Conservation (phyloP, 2,113 vertebrate species). For the Trogon melanurus region DNA sequence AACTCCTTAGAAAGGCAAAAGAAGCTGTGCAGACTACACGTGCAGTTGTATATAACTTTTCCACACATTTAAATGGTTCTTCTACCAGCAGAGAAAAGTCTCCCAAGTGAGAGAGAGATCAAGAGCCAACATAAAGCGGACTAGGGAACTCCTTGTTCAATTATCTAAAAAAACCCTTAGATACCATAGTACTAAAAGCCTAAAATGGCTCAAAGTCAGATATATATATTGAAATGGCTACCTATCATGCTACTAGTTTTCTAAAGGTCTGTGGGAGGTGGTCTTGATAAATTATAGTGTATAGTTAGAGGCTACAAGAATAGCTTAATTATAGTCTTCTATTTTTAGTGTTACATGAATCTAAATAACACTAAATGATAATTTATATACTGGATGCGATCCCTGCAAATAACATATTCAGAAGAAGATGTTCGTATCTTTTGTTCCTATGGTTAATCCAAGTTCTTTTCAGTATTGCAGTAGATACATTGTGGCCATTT, state of each 20-base stretch:
- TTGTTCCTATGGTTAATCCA: background rate
- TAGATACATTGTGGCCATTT: background rate
- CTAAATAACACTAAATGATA: background rate
- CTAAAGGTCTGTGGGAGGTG: background rate
- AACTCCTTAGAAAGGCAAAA: background rate
- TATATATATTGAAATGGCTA: background rate
- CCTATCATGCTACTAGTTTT: background rate
- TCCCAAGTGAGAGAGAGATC: background rate
- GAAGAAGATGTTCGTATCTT: background rate
- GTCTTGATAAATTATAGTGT: conserved; percentile 17
- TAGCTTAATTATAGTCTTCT: background rate
- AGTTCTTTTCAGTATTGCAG: background rate
- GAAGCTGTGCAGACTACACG: background rate
- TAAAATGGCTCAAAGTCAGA: conserved; percentile 1
- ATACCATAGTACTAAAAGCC: background rate
- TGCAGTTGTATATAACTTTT: background rate
- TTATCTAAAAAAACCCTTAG: background rate
- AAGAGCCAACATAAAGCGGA: background rate
- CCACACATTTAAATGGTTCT: background rate
- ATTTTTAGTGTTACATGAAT: background rate
- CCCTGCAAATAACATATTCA: background rate
- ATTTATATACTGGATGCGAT: background rate
- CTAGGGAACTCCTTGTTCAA: background rate
- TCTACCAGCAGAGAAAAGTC: background rate
- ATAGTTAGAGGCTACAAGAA: background rate